Percentiles rank a stretch among this genome's conserved stretches.
Conservation (phyloP, 2,888 invertebrate species). For the Rhingia rostrata region DNA sequence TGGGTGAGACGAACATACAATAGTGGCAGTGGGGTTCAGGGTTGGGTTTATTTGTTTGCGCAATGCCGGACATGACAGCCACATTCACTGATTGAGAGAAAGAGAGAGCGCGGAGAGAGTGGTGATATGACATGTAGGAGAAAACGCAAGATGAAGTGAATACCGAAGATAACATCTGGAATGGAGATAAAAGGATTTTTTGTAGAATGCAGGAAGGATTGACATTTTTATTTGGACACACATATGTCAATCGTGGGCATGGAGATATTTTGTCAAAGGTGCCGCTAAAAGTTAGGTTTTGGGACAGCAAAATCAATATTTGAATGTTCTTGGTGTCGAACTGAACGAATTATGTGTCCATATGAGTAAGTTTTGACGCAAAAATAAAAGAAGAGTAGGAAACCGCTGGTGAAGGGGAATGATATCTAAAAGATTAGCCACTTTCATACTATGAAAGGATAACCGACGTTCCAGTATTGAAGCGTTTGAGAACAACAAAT, state of each 20-base stretch:
- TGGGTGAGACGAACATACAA: constrained; percentile 47
- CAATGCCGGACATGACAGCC: constrained; percentile 68
- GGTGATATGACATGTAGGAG: constrained; percentile 4
- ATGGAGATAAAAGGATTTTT: constrained; percentile 66
- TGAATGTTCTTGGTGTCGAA: too few species aligned
- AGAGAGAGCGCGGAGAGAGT: constrained; percentile 12
- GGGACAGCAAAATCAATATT: neutral
- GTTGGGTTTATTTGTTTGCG: constrained; percentile 64
- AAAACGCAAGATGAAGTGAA: constrained; percentile 53
- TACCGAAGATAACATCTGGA: constrained; percentile 67
- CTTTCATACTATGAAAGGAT: too few species aligned
- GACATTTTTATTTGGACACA: constrained; percentile 63
- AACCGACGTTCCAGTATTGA: too few species aligned
- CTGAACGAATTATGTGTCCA: too few species aligned
- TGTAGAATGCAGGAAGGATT: constrained; percentile 66
- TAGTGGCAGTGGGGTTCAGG: constrained; percentile 21
- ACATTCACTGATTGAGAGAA: constrained; percentile 56
- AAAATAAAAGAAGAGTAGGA: too few species aligned
- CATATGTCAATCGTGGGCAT: constrained; percentile 54
- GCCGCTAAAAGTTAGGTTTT: neutral
- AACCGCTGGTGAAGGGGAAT: too few species aligned
- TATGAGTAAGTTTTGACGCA: too few species aligned
- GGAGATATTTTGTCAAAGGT: neutral
- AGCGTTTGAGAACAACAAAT: too few species aligned
- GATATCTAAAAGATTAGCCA: too few species aligned